A percentile compares a stretch with the other conserved stretches of the same genome.
phyloP scores from a whole-genome alignment of 64 coral and sea anemone species.

The Dendrophyllia cribrosa region DNA sequence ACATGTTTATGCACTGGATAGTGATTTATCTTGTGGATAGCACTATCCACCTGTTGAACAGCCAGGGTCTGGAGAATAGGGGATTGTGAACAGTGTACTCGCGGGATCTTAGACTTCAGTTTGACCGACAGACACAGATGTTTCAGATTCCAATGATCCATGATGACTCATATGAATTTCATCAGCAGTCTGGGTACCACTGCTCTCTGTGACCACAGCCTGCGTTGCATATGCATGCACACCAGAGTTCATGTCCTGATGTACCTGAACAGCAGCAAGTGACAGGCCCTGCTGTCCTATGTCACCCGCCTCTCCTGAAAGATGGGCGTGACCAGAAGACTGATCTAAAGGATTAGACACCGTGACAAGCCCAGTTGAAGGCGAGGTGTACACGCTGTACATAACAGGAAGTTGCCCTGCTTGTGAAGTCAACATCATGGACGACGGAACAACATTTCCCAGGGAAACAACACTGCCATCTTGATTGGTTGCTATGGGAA shows the following conservation, averaged over 20 bases:
- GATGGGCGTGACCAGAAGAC: conserved; percentile 54
- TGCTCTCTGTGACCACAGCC: conserved; percentile 86
- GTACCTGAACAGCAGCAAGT: conserved; percentile 74
- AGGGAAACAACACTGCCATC: conserved; percentile 86
- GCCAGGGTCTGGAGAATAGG: not conserved
- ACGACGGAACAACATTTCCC: conserved; percentile 82
- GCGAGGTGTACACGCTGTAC: conserved; percentile 85
- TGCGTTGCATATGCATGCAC: conserved; percentile 80
- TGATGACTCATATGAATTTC: conserved; percentile 93
- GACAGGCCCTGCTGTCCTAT: conserved; percentile 63
- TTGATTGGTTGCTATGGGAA: conserved; percentile 91
- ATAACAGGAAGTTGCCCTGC: conserved; percentile 90
- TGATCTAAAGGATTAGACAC: conserved; percentile 78
- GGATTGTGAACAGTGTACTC: not conserved
- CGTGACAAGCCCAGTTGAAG: conserved; percentile 76
- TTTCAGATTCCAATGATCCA: conserved; percentile 62
- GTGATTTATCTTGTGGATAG: no score
- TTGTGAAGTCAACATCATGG: conserved; percentile 90
- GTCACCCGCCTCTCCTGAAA: conserved; percentile 66
- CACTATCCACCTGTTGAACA: no score
- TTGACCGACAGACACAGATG: conserved; percentile 59
- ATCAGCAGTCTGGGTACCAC: conserved; percentile 89
- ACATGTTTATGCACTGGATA: no score
- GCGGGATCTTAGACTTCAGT: conserved; percentile 27
- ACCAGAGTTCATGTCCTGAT: conserved; percentile 72